Evolutionary conservation across 2,888 invertebrate species (phyloP).

Genomic region (Diplazon laetatorius): DNA sequence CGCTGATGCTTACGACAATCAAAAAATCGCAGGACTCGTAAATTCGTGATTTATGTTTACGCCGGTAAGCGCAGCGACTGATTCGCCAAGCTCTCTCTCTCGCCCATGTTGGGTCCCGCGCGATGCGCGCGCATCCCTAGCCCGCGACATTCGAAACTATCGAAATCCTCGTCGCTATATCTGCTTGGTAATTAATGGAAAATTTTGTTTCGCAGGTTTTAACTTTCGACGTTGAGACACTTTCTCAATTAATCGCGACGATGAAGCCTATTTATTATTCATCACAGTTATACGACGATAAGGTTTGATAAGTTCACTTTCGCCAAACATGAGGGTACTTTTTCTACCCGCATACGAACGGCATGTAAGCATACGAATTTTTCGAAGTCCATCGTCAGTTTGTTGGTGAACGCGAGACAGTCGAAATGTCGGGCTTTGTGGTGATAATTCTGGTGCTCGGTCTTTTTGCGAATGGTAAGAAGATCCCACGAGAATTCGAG

Average conservation of each 20-base stretch:
- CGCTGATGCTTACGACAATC: constrained; percentile 11
- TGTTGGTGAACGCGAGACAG: constrained; percentile 56
- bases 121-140: constrained; percentile 25
- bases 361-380: constrained; percentile 44
- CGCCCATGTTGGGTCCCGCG: neutral
- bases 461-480: constrained; percentile 51
- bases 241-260: constrained; percentile 52
- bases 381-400: constrained; percentile 61
- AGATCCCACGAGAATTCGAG: neutral
- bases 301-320: constrained; percentile 63
- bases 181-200: constrained; percentile 25
- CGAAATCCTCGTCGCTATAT: neutral
- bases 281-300: constrained; percentile 64
- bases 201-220: neutral
- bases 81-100: neutral
- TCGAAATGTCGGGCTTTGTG: constrained; percentile 61
- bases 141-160: constrained; percentile 45
- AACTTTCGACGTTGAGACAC: constrained; percentile 30
- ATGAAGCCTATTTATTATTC: constrained; percentile 30
- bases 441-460: constrained; percentile 27
- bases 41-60: constrained; percentile 35
- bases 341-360: constrained; percentile 49
- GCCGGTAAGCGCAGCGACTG: constrained; percentile 8
- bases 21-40: neutral
- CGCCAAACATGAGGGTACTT: constrained; percentile 53